Evolutionary conservation across 2,888 invertebrate species (phyloP).

Genomic region (Nemoura dubitans): DNA sequence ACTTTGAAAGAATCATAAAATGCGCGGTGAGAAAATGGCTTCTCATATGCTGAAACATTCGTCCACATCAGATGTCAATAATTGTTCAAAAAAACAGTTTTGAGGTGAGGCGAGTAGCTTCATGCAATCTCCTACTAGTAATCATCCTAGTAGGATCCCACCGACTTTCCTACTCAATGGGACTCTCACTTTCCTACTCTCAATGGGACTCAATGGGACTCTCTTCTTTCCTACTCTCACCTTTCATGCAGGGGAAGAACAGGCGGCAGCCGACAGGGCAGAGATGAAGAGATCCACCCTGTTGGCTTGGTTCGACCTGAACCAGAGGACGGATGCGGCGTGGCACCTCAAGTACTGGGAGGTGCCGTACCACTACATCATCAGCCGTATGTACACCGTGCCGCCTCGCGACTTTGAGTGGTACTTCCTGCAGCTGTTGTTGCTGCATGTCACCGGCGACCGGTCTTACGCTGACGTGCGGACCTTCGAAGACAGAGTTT

Average conservation of each 20-base stretch:
- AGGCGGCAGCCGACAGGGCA: background rate
- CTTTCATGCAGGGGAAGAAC: background rate
- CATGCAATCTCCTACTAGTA: no score
- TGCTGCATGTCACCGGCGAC: slow-evolving; percentile 56
- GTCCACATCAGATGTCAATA: no score
- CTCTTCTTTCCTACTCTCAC: no score
- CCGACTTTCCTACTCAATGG: no score
- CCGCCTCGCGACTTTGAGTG: slow-evolving; percentile 55
- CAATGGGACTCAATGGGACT: no score
- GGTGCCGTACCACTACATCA: background rate
- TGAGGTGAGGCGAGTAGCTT: no score
- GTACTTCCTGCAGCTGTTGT: slow-evolving; percentile 55
- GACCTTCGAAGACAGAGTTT: slow-evolving; percentile 57
- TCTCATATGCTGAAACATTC: no score
- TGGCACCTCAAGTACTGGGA: background rate
- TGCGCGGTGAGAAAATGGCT: no score
- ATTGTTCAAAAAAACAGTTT: no score
- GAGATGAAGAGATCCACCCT: background rate
- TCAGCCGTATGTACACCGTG: slow-evolving; percentile 55
- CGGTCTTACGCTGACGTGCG: slow-evolving; percentile 56
- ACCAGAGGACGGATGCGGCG: background rate
- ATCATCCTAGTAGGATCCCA: no score
- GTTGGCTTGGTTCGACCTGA: background rate
- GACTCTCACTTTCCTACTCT: no score
- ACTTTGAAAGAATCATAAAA: no score